These are phyloP conservation scores for Diaprepes abbreviatus DNA, from an alignment of 2,888 invertebrate species.

Conservation along the genomic window DNA sequence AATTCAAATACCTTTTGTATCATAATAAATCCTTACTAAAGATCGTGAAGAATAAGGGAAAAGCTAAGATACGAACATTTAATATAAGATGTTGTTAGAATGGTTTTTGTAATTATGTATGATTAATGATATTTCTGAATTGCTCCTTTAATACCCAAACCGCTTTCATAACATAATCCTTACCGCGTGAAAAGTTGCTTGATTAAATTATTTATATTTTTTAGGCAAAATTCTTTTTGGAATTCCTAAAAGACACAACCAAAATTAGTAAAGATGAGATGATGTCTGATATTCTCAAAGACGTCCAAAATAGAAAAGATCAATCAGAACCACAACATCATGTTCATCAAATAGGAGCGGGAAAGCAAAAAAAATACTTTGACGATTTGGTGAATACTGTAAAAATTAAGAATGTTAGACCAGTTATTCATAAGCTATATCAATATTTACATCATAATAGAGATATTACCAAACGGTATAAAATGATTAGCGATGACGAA, in stretches of 20 bases:
- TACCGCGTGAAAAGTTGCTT: too few species aligned
- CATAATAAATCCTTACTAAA: too few species aligned
- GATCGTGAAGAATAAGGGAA: too few species aligned
- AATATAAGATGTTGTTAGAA: too few species aligned
- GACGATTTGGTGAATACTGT: conserved; percentile 76
- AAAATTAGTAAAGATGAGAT: conserved; percentile 74
- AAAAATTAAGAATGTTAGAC: conserved; percentile 74
- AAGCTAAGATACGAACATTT: too few species aligned
- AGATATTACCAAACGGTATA: conserved; percentile 75
- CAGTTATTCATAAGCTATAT: conserved; percentile 80
- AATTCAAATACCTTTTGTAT: too few species aligned
- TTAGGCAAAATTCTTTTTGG: conserved; percentile 75
- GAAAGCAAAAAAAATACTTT: conserved; percentile 77
- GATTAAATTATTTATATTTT: too few species aligned
- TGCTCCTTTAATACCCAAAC: too few species aligned
- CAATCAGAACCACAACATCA: conserved; percentile 76
- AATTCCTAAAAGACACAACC: conserved; percentile 72
- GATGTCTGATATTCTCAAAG: conserved; percentile 72
- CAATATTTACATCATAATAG: conserved; percentile 75
- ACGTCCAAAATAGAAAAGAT: conserved; percentile 71
- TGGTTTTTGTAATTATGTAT: too few species aligned
- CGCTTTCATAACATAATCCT: too few species aligned
- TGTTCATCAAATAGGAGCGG: conserved; percentile 86
- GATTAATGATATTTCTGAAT: too few species aligned
- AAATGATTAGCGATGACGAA: conserved; percentile 75